Evolutionary conservation across 2,888 invertebrate genomes (phyloP).

Genomic region (Harpagoxenus sublaevis): DNA sequence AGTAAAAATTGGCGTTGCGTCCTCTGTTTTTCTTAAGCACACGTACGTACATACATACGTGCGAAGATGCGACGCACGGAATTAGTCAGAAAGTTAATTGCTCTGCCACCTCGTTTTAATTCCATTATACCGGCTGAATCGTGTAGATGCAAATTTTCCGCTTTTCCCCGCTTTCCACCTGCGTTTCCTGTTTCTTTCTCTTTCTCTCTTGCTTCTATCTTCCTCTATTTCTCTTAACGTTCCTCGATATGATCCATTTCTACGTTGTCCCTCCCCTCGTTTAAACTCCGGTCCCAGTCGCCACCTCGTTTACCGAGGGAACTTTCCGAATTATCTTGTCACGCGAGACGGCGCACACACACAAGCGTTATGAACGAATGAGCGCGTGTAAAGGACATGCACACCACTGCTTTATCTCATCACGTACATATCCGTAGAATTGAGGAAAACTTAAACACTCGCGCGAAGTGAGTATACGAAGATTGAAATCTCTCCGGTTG

Average conservation of each 20-base stretch:
- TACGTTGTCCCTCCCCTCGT: conserved; percentile 52
- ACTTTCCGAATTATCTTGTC: conserved; percentile 84
- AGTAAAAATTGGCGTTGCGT: conserved; percentile 11
- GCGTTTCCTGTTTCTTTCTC: neutral
- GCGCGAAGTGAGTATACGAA: conserved; percentile 52
- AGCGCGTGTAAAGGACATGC: conserved; percentile 62
- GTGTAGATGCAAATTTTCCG: conserved; percentile 78
- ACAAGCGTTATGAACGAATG: conserved; percentile 76
- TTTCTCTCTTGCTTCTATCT: conserved; percentile 13
- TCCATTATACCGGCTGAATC: conserved; percentile 78
- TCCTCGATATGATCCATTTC: conserved; percentile 53
- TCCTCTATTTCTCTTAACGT: conserved; percentile 42
- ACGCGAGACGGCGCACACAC: conserved; percentile 74
- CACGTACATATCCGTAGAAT: conserved; percentile 54
- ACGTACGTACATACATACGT: conserved; percentile 32
- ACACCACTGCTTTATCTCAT: conserved; percentile 64
- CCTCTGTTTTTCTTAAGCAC: neutral
- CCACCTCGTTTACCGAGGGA: conserved; percentile 63
- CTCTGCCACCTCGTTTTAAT: conserved; percentile 79
- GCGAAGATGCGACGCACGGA: conserved; percentile 60
- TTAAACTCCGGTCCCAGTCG: conserved; percentile 57
- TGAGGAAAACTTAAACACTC: conserved; percentile 63
- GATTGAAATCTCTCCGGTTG: conserved; percentile 62
- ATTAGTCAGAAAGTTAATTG: conserved; percentile 78
- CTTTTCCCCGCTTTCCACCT: conserved; percentile 17